phyloP scores from a whole-genome alignment of 2,113 vertebrate genomes.

The Dunckerocampus dactyliophorus region DNA sequence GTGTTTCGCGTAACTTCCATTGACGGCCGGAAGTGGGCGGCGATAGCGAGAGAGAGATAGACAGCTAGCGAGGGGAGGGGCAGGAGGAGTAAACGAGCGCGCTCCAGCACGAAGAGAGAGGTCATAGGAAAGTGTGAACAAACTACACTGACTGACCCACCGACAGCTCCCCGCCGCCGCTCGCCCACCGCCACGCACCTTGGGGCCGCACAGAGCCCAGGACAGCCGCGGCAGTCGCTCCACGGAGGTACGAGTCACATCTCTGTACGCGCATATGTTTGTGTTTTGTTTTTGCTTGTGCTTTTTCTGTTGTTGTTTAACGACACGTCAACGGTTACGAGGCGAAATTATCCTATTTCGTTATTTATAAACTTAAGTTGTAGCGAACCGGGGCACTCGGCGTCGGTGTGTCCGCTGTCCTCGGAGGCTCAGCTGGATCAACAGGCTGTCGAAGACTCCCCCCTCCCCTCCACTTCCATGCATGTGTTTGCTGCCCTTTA shows the following conservation, averaged over 20 bases:
- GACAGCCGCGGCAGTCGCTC: slow-evolving; percentile 4
- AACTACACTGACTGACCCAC: background rate
- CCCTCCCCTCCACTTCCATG: too few species aligned
- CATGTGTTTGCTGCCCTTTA: too few species aligned
- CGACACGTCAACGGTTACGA: too few species aligned
- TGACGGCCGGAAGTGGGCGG: slow-evolving; percentile 7
- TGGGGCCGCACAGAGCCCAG: slow-evolving; percentile 1
- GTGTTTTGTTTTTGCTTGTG: background rate
- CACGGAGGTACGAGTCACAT: slow-evolving; percentile 2
- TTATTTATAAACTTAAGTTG: too few species aligned
- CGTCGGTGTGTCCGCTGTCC: too few species aligned
- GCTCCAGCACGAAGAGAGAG: background rate
- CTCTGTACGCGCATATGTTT: too few species aligned
- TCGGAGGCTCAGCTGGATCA: too few species aligned
- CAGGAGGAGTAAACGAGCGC: background rate
- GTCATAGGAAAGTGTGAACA: slow-evolving; percentile 1
- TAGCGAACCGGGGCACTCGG: too few species aligned
- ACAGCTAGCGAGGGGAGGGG: background rate
- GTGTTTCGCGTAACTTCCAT: background rate
- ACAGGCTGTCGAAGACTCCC: too few species aligned
- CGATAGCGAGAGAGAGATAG: background rate
- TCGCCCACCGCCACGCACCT: too few species aligned
- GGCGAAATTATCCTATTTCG: too few species aligned
- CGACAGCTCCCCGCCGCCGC: background rate
- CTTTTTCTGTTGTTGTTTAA: background rate